Evolutionary conservation across 2,113 vertebrate species (phyloP).

Genomic region (Lepidothrix coronata): DNA sequence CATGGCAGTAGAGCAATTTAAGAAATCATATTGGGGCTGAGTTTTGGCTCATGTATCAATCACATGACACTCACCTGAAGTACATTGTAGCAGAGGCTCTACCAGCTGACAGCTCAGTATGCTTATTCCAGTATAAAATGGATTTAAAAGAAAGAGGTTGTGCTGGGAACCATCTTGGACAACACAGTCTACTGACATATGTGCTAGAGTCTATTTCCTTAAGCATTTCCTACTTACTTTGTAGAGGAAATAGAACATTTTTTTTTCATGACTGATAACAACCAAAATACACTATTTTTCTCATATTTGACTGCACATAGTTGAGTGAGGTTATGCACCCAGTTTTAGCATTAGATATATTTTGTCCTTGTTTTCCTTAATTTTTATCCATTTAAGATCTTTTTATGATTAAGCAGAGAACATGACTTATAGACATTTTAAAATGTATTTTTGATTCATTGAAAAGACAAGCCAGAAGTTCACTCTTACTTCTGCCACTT

Average conservation of each 20-base stretch:
- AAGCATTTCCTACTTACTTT: background rate
- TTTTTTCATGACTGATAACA: background rate
- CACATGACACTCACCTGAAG: background rate
- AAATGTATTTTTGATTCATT: background rate
- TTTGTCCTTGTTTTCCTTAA: background rate
- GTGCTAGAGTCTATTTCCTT: background rate
- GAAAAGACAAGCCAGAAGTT: background rate
- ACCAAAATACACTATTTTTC: background rate
- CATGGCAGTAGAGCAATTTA: background rate
- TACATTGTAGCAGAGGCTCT: background rate
- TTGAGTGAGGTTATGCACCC: background rate
- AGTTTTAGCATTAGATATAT: background rate
- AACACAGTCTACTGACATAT: background rate
- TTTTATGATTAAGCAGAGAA: background rate
- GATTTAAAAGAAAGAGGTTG: background rate
- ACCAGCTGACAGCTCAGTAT: background rate
- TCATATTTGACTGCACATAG: background rate
- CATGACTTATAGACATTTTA: background rate
- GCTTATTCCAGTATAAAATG: background rate
- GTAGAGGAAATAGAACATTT: background rate
- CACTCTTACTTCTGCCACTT: slow-evolving; percentile 87
- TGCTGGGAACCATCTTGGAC: background rate
- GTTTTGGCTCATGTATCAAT: background rate
- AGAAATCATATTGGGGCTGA: background rate
- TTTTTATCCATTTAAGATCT: background rate